These are phyloP conservation scores for Siniperca knerii DNA, from an alignment of 2,113 vertebrate species.

Conservation along the genomic window DNA sequence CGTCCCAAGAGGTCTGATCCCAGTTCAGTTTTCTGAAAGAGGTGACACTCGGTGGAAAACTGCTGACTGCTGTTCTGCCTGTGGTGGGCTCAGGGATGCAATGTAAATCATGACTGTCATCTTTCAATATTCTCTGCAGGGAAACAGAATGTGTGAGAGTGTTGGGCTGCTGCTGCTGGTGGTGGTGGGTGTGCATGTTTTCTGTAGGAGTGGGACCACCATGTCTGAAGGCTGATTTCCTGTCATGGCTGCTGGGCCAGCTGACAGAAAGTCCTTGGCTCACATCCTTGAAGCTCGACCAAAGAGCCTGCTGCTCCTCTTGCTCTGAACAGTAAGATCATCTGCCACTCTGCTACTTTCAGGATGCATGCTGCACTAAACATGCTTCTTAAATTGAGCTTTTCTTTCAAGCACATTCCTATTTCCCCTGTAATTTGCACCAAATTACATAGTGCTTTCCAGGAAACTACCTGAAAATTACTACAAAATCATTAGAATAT, in stretches of 20 bases:
- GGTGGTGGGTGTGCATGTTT: conserved; percentile 73
- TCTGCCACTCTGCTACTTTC: conserved; percentile 47
- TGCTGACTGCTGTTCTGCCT: conserved; percentile 65
- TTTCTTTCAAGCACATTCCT: background rate
- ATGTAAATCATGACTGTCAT: conserved; percentile 61
- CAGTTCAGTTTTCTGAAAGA: conserved; percentile 50
- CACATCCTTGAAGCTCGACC: conserved; percentile 62
- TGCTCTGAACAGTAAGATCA: conserved; percentile 57
- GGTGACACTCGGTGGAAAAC: conserved; percentile 52
- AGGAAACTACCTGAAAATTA: background rate
- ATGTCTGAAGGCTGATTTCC: conserved; percentile 81
- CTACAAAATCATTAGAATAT: background rate
- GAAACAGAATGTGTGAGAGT: conserved; percentile 56
- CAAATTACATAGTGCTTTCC: background rate
- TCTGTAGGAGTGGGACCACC: conserved; percentile 88
- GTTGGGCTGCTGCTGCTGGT: conserved; percentile 15
- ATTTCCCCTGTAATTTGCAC: background rate
- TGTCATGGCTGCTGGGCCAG: conserved; percentile 73
- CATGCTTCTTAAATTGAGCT: background rate
- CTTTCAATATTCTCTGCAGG: conserved; percentile 46
- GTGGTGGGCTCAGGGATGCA: conserved; percentile 42
- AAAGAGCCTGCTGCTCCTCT: conserved; percentile 68
- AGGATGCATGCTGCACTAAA: conserved; percentile 22
- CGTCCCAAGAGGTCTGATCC: conserved; percentile 60
- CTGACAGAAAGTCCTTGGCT: conserved; percentile 77